A percentile compares a stretch with the other conserved stretches of the same genome.
Conservation (phyloP, 2,888 invertebrate genomes). For the Troilus luridus region DNA sequence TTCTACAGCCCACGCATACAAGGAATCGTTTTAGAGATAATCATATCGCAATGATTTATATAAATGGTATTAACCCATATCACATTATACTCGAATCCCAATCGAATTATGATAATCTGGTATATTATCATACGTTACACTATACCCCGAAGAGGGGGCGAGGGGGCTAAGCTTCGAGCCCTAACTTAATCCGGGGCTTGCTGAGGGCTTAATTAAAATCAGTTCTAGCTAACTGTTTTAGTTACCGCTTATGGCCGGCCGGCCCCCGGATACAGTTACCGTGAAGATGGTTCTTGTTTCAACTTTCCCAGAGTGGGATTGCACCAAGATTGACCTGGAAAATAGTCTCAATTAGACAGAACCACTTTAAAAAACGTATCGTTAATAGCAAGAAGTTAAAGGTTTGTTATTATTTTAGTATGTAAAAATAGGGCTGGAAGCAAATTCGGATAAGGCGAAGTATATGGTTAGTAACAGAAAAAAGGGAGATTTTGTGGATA, state of each 20-base stretch:
- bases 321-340: no score
- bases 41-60: background rate
- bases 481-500: no score
- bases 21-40: background rate
- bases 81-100: background rate
- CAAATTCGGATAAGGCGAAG: no score
- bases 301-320: background rate
- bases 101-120: conserved; percentile 10
- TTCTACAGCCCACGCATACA: background rate
- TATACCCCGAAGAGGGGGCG: background rate
- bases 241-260: background rate
- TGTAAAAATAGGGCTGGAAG: no score
- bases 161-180: background rate
- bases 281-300: background rate
- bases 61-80: background rate
- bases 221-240: background rate
- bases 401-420: no score
- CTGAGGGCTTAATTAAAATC: background rate
- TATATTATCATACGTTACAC: background rate
- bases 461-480: no score
- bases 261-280: background rate
- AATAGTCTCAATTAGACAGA: no score
- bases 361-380: no score
- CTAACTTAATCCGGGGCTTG: background rate
- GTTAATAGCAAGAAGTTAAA: no score